Base-by-base conservation (phyloP, 1,140 invertebrate genomes). In the Trachymyrmex cornetzi region DNA sequence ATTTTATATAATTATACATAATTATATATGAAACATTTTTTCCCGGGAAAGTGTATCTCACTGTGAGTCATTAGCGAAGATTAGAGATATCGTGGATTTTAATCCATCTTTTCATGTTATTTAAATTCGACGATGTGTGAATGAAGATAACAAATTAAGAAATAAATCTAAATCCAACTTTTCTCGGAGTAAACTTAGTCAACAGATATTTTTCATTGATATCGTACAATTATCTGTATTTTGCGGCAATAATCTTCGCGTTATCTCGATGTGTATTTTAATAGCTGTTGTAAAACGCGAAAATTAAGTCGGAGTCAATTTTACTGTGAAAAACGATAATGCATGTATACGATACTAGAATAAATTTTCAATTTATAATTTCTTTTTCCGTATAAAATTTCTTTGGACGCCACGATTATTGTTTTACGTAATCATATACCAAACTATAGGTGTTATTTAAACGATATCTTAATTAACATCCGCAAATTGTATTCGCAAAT, bases 271-370 rank as follows among this genome's bases (percentile, higher is more conserved):
- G 38, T 44, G n/a, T 16, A 22, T 22, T 67, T 67, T 44, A 67
- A 67, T 67, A 11, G 11, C 27, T 19, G 1, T 67, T 16, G 7
- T 67, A 44, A 38, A 67, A 67, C 34, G n/a, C n/a, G 30, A 66
- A 44, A 44, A 1, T 44, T 16, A 57, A 57, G 30, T 19, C 27
- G 19, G 12, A 74, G 19, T 12, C 11, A 67, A 22, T 57, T 14
- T 57, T 77, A 24, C 16, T 38, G 3, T n/a, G 34, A 19, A 63
- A 77, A 77, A 77, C 22, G 44, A 48, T n/a, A 63, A 3, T 72
- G n/a, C 38, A 2, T 72, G n/a, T 9, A 44, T 44, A 44, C 61
- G 34, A 44, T n/a, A 27, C 11, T 11, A 22, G 3, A 38, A 63
- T 19, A 24, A 12, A 77, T 24, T 63, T 63, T 77, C 5, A 77